These are phyloP conservation scores for Catocala nupta DNA, from an alignment of 2,888 invertebrate genomes.

Conservation along the genomic window DNA sequence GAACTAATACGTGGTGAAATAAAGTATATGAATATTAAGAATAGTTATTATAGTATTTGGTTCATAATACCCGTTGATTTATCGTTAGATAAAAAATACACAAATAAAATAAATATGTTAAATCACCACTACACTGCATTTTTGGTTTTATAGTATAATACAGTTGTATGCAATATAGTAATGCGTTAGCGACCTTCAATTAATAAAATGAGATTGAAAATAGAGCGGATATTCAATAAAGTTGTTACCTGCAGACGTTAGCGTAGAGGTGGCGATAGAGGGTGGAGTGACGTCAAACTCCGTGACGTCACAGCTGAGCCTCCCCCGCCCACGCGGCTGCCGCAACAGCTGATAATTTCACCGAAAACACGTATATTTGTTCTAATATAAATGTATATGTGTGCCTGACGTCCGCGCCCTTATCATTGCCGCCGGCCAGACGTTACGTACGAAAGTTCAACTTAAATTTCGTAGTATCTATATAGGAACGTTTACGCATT, in stretches of 20 bases:
- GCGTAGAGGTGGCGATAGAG: conserved; percentile 30
- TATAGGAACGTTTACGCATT: conserved; percentile 1
- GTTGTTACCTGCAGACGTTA: conserved; percentile 46
- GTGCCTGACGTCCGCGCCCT: conserved; percentile 39
- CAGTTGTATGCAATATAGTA: neutral
- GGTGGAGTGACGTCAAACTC: conserved; percentile 70
- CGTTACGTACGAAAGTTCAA: conserved; percentile 29
- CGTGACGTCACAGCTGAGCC: conserved; percentile 66
- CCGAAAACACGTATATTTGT: conserved; percentile 49
- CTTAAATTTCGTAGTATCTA: conserved; percentile 17
- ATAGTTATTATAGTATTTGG: no score
- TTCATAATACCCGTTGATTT: no score
- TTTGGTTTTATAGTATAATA: no score
- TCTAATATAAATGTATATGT: conserved; percentile 8
- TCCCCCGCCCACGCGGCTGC: conserved; percentile 57
- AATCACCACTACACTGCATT: no score
- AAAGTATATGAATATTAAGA: no score
- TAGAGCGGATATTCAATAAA: conserved; percentile 37
- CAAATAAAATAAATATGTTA: no score
- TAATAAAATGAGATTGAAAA: conserved; percentile 37
- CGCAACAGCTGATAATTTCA: conserved; percentile 66
- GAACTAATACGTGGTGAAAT: no score
- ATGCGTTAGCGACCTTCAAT: conserved; percentile 17
- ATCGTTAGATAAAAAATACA: no score
- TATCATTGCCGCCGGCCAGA: conserved; percentile 31